These are phyloP conservation scores for Drosophila quasianomalipes DNA, from an alignment of 2,888 invertebrate genomes.

Conservation along the genomic window DNA sequence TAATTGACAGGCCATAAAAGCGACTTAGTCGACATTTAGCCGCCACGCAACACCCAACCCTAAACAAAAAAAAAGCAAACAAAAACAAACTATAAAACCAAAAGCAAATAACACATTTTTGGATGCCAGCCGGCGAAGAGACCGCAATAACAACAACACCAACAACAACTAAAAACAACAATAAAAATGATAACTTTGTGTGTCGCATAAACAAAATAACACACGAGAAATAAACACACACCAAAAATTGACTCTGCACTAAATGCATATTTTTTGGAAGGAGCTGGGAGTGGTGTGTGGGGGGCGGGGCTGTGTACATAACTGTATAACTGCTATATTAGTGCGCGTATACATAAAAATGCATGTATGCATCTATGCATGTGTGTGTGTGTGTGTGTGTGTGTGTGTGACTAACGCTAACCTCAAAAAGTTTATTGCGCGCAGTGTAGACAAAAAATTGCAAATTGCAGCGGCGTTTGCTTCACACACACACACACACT, in stretches of 20 bases:
- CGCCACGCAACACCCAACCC: slow-evolving; percentile 19
- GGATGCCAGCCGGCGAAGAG: slow-evolving; percentile 26
- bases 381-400: slow-evolving; percentile 17
- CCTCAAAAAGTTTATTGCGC: slow-evolving; percentile 77
- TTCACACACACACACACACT: slow-evolving; percentile 42
- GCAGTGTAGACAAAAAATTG: slow-evolving; percentile 66
- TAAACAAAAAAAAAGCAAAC: slow-evolving; percentile 8
- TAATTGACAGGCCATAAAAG: slow-evolving; percentile 51
- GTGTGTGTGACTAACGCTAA: slow-evolving; percentile 61
- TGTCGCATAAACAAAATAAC: slow-evolving; percentile 52
- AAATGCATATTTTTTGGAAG: slow-evolving; percentile 28
- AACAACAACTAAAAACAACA: slow-evolving; percentile 29
- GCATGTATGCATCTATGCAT: background rate
- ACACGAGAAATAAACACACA: slow-evolving; percentile 17
- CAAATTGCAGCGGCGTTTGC: slow-evolving; percentile 55
- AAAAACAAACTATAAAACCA: slow-evolving; percentile 27
- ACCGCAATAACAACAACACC: slow-evolving; percentile 10
- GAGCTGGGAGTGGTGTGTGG: background rate
- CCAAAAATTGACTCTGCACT: slow-evolving; percentile 23
- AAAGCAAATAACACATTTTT: slow-evolving; percentile 23
- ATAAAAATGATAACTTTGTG: slow-evolving; percentile 53
- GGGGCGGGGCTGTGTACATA: background rate
- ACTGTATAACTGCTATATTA: slow-evolving; percentile 52
- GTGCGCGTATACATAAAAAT: slow-evolving; percentile 37
- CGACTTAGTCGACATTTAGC: slow-evolving; percentile 22